A percentile compares a stretch with the other conserved stretches of the same genome.
Evolutionary conservation across 2,113 vertebrate genomes (phyloP).

Genomic region (Lucifuga dentata): DNA sequence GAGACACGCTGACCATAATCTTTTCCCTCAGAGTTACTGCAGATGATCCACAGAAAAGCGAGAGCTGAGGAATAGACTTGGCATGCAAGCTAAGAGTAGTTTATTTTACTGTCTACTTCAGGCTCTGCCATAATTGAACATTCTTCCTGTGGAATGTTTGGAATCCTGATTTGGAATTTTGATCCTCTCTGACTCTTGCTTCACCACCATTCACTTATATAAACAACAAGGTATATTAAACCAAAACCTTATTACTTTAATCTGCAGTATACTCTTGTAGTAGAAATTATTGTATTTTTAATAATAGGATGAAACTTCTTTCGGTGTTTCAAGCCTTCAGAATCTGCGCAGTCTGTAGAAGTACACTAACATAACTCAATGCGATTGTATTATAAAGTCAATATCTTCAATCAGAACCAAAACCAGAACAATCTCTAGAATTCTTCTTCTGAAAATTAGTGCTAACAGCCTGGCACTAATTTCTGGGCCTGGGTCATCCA

Average conservation of each 20-base stretch:
- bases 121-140: conserved; percentile 56
- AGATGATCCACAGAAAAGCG: conserved; percentile 32
- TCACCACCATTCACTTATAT: conserved; percentile 10
- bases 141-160: conserved; percentile 78
- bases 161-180: conserved; percentile 67
- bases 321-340: not conserved
- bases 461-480: no score
- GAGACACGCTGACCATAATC: conserved; percentile 37
- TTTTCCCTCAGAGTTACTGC: conserved; percentile 17
- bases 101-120: conserved; percentile 66
- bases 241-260: not conserved
- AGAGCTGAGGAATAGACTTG: conserved; percentile 13
- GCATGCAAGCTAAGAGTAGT: conserved; percentile 34
- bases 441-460: not conserved
- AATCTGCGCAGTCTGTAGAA: not conserved
- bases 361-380: not conserved
- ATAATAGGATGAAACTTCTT: no score
- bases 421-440: no score
- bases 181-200: conserved; percentile 31
- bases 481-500: no score
- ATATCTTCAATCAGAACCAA: no score
- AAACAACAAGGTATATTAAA: conserved; percentile 28
- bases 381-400: no score
- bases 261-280: no score
- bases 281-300: no score